Base-by-base conservation (phyloP, 2,888 invertebrate species). In the Euplagia quadripunctaria region DNA sequence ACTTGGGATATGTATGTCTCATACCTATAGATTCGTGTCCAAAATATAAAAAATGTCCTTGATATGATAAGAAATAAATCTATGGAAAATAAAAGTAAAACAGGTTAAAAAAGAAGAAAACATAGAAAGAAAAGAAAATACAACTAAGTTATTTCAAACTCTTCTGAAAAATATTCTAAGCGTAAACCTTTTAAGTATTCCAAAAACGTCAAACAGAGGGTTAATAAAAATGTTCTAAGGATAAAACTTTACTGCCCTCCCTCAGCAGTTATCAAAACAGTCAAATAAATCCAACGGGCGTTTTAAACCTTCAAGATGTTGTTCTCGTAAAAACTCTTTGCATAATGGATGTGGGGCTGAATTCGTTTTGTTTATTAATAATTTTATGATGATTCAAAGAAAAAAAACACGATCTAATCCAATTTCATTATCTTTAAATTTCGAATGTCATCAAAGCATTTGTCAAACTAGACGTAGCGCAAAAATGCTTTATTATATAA, bases 231-330 rank as follows among this genome's bases (percentile, higher is more conserved):
- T 74, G 74, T 81, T 85, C 81, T 83, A 74, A 75, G 72, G 82
- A 85, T 83, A 80, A 83, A 84, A 83, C 49, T 82, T 83, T 80
- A 82, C 79, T 77, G 78, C 75, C 72, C 75, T 81, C 81, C 81
- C 83, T 80, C 73, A 81, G 85, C 87, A 88, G 88, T 88, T 89
- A 89, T 89, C 89, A 89, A 85, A 87, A 87, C 87, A 87, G 83
- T 88, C 85, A 88, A 89, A 90, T 89, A 89, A 91, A 92, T 90
- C 89, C 89, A 75, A 75, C 80, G 76, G 82, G 76, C 84, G 79
- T 85, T 90, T 90, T 88, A 88, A 89, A 91, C 87, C 86, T 88
- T 86, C 77, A 85, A 89, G 85, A 86, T 76, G 84, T 78, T 75
- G 80, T 82, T 88, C 85, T 86, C 86, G 87, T 90, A 89, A 90